Percentiles rank a stretch among this genome's conserved stretches.
These are phyloP conservation scores for Drosophila yakuba DNA, from an alignment of 1,140 invertebrate genomes.

Conservation along the genomic window DNA sequence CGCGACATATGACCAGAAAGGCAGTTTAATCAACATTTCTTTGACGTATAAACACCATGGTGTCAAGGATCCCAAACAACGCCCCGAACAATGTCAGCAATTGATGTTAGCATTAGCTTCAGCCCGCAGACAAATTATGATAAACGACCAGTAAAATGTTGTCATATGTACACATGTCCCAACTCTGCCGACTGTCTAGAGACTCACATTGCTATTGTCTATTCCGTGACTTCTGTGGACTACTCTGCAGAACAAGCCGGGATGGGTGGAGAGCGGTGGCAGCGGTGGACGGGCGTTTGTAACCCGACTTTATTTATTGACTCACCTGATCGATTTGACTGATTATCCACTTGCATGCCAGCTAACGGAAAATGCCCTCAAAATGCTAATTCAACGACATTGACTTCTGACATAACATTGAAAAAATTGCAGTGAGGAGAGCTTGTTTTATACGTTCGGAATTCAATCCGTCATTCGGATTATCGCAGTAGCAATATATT, in stretches of 20 bases:
- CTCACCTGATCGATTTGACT: slow-evolving; percentile 78
- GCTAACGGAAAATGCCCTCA: slow-evolving; percentile 29
- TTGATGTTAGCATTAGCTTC: slow-evolving; percentile 64
- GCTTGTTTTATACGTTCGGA: slow-evolving; percentile 9
- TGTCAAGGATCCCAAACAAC: slow-evolving; percentile 24
- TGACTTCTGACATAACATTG: slow-evolving; percentile 21
- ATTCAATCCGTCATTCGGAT: slow-evolving; percentile 1
- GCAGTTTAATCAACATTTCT: slow-evolving; percentile 19
- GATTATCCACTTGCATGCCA: slow-evolving; percentile 77
- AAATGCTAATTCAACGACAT: slow-evolving; percentile 22
- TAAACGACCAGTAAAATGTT: slow-evolving; percentile 76
- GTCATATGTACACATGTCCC: slow-evolving; percentile 75
- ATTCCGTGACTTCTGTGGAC: slow-evolving; percentile 21
- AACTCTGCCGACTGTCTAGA: slow-evolving; percentile 19
- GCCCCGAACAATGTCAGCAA: slow-evolving; percentile 26
- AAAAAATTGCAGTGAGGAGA: slow-evolving; percentile 7
- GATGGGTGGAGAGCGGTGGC: too few relatives aligned
- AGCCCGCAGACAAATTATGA: slow-evolving; percentile 69
- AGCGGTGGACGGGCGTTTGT: background rate
- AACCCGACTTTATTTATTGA: slow-evolving; percentile 74
- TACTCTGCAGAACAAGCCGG: background rate
- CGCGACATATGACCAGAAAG: slow-evolving; percentile 4
- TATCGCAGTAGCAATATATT: slow-evolving; percentile 5
- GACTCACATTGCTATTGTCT: slow-evolving; percentile 18
- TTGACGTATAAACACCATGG: slow-evolving; percentile 13